Percentiles rank a stretch among this genome's conserved stretches.
These are phyloP conservation scores for Menura novaehollandiae DNA, from an alignment of 2,113 vertebrate species.

Conservation along the genomic window DNA sequence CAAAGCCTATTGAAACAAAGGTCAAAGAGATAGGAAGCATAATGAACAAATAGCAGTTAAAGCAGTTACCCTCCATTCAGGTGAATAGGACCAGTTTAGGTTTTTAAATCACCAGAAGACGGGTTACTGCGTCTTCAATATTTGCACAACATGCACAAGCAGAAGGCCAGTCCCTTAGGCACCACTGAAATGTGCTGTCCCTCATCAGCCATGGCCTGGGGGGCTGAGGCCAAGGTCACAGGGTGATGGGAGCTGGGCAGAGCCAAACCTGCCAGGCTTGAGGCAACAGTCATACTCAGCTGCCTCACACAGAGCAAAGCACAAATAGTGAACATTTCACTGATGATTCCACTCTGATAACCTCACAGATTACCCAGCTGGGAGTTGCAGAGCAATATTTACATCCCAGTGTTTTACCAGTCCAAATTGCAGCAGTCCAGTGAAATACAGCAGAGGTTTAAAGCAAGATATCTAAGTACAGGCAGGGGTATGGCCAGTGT, in stretches of 20 bases:
- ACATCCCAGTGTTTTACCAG: not conserved
- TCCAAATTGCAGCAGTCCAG: not conserved
- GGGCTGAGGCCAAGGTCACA: not conserved
- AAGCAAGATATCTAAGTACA: not conserved
- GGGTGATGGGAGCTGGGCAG: not conserved
- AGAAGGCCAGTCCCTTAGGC: not conserved
- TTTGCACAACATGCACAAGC: not conserved
- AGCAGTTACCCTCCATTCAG: not conserved
- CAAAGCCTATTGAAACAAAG: not conserved
- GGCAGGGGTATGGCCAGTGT: fast-evolving
- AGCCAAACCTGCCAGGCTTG: not conserved
- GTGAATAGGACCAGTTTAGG: not conserved
- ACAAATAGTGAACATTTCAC: not conserved
- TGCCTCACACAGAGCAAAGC: not conserved
- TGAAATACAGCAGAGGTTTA: not conserved
- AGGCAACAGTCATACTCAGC: not conserved
- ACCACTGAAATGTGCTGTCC: not conserved
- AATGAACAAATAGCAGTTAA: not conserved
- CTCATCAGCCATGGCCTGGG: not conserved
- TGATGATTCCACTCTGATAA: not conserved
- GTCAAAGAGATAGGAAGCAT: not conserved
- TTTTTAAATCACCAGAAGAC: not conserved
- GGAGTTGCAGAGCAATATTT: not conserved
- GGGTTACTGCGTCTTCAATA: not conserved
- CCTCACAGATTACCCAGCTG: not conserved